Base-by-base conservation (phyloP, 2,113 vertebrate genomes). In the Macroglossus sobrinus region DNA sequence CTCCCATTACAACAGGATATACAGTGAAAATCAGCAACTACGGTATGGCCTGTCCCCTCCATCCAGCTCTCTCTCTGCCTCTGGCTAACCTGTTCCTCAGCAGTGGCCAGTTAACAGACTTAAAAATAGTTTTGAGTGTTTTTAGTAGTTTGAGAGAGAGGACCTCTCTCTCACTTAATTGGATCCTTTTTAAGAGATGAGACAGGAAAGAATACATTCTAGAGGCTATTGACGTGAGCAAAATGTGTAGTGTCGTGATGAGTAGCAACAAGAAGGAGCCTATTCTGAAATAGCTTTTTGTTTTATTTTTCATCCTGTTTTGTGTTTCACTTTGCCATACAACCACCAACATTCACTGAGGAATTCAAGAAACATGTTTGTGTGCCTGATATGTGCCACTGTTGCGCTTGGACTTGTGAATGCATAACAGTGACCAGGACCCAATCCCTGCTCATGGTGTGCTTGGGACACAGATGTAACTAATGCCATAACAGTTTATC, bases 11-110 rank as follows among this genome's bases (percentile, higher is more conserved):
- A 95, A 98, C 98, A 55, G 98, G 98, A 1, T 99, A 99, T 95
- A 99, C 99, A 0, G 99, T 99, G 95, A 99, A 99, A 98, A 99
- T 99, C 95, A 99, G 98, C 82, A 99, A 99, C 97, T 99, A 99
- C 0, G 99, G 99, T 99, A 99, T 55, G 98, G 22, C 40, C 84
- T 0, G 4, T 89, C 14, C 63, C 21, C 38, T 40, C 1, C 7
- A 1, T 28, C 15, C 78, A 10, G 24, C 30, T 53, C 33, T 68
- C 78, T 72, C 26, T 85, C 64, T 85, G 71, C 35, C 75, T 78
- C 10, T 6, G 12, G 69, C 59, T 33, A 63, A 4, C 19, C 16
- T 26, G 1, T 19, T 76, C 13, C 38, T 66, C 19, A 47, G 19
- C 43, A 40, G 66, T 64, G 50, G 53, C 43, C 74, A n/a, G 30